phyloP scores from a whole-genome alignment of 2,888 invertebrate species.

The Conchocele bisecta region DNA sequence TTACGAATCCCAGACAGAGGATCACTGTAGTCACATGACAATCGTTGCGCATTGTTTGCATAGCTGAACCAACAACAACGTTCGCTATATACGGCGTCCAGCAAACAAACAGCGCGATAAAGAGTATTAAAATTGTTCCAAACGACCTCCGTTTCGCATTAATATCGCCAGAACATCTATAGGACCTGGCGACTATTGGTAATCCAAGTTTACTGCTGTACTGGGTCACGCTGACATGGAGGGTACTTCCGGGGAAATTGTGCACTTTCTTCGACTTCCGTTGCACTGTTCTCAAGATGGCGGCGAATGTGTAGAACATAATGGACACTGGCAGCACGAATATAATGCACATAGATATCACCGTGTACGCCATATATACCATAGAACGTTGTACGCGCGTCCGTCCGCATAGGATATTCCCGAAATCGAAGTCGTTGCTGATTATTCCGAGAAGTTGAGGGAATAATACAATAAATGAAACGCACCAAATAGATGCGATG shows the following conservation, averaged over 20 bases:
- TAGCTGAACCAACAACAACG: slow-evolving; percentile 52
- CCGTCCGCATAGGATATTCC: slow-evolving; percentile 38
- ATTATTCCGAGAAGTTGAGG: slow-evolving; percentile 68
- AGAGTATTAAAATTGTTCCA: slow-evolving; percentile 75
- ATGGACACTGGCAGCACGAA: slow-evolving; percentile 70
- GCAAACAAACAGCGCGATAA: slow-evolving; percentile 66
- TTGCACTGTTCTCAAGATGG: slow-evolving; percentile 70
- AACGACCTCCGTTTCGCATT: slow-evolving; percentile 77
- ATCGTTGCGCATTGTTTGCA: slow-evolving; percentile 23
- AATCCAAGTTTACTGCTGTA: slow-evolving; percentile 58
- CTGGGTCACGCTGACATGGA: slow-evolving; percentile 56
- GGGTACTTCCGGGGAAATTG: slow-evolving; percentile 55
- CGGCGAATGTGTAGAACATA: slow-evolving; percentile 67
- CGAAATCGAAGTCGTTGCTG: slow-evolving; percentile 40
- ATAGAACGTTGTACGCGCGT: neutral
- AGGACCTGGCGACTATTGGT: slow-evolving; percentile 44
- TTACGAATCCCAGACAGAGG: slow-evolving; percentile 69
- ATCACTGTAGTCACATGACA: slow-evolving; percentile 29
- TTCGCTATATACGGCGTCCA: slow-evolving; percentile 71
- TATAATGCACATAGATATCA: slow-evolving; percentile 49
- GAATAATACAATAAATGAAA: slow-evolving; percentile 46
- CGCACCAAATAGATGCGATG: slow-evolving; percentile 60
- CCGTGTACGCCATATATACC: slow-evolving; percentile 51
- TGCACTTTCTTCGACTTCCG: slow-evolving; percentile 62
- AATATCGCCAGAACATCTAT: slow-evolving; percentile 63